phyloP scores from a whole-genome alignment of 2,113 vertebrate species.

The Ranitomeya imitator region DNA sequence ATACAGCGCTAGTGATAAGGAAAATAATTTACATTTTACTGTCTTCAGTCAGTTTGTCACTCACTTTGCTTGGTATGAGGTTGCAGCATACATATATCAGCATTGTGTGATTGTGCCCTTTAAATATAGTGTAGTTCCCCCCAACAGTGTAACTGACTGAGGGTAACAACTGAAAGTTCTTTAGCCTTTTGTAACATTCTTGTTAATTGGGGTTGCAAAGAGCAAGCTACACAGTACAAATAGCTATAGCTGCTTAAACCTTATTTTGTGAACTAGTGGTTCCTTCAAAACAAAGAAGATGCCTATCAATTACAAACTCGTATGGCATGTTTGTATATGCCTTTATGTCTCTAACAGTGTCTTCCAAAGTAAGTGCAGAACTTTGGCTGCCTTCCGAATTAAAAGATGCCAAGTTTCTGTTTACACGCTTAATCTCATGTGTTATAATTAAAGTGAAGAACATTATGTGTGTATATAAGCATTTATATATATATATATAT shows the following conservation, averaged over 20 bases:
- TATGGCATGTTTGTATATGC: slow-evolving; percentile 21
- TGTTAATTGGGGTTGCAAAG: not conserved
- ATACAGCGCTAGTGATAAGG: not conserved
- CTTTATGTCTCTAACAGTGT: slow-evolving; percentile 20
- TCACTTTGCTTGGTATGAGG: not conserved
- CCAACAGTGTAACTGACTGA: not conserved
- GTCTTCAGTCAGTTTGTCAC: not conserved
- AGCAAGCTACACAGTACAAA: not conserved
- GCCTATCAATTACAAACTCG: slow-evolving; percentile 9
- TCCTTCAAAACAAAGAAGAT: slow-evolving; percentile 25
- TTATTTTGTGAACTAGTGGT: not conserved
- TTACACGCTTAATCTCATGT: not conserved
- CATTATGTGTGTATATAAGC: too few species aligned
- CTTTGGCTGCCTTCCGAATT: slow-evolving; percentile 21
- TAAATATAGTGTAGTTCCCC: not conserved
- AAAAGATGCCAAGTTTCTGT: slow-evolving; percentile 47
- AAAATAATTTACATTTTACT: not conserved
- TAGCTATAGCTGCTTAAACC: not conserved
- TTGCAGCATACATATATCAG: not conserved
- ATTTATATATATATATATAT: too few species aligned
- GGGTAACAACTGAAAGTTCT: not conserved
- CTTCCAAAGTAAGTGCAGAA: not conserved
- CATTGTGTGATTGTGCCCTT: not conserved
- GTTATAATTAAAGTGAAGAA: not conserved
- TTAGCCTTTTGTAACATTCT: not conserved